Conservation (phyloP, 2,113 vertebrate species). For the Illadopsis cleaveri region DNA sequence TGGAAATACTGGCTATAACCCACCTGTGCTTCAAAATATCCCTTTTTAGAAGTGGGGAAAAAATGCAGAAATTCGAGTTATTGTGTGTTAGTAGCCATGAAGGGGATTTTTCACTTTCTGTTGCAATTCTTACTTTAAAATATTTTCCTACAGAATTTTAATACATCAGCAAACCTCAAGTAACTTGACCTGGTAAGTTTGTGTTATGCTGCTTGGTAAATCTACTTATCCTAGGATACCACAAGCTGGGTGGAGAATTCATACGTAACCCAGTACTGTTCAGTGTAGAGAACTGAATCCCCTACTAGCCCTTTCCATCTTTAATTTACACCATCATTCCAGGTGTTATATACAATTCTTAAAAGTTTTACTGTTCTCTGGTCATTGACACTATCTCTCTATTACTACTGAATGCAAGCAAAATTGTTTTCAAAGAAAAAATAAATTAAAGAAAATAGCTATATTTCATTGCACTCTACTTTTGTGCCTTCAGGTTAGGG, state of each 20-base stretch:
- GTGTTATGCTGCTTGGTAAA: not conserved
- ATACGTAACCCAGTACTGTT: not conserved
- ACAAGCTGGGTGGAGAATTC: not conserved
- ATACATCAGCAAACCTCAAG: not conserved
- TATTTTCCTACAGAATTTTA: not conserved
- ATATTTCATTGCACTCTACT: slow-evolving; percentile 26
- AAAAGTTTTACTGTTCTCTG: not conserved
- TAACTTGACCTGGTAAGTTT: not conserved
- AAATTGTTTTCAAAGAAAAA: slow-evolving; percentile 25
- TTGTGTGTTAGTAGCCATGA: not conserved
- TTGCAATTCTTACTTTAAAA: not conserved
- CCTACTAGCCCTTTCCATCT: not conserved
- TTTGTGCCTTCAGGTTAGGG: slow-evolving; percentile 22
- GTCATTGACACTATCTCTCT: not conserved
- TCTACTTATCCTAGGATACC: not conserved
- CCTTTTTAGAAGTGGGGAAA: not conserved
- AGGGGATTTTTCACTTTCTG: not conserved
- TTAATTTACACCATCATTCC: not conserved
- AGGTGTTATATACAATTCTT: not conserved
- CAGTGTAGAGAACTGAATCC: not conserved
- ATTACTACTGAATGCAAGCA: not conserved
- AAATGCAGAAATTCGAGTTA: not conserved
- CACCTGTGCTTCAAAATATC: not conserved
- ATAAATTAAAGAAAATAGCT: slow-evolving; percentile 45
- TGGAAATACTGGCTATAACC: not conserved